Base-by-base conservation (phyloP, 2,113 vertebrate genomes). In the Saguinus midas region DNA sequence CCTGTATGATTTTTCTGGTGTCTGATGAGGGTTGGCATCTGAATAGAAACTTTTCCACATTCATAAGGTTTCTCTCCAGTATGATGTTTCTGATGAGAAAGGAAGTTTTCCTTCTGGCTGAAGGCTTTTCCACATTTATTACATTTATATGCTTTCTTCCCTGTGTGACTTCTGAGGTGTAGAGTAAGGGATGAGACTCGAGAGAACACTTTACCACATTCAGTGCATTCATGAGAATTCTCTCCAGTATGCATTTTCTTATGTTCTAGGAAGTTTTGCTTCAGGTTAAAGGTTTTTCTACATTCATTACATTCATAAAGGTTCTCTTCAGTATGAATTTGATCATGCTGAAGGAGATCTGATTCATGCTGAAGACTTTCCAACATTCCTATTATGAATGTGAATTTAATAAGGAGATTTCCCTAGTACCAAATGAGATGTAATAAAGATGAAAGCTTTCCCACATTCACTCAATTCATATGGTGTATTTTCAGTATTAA, bases 91-190 rank as follows among this genome's bases (percentile, higher is more conserved):
- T 98, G 98, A 68, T 98, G 97, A 91, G 97, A 97, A 90, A 97
- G 96, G 7, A 98, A 98, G 87, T 99, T 99, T 13, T 98, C 73
- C 29, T 97, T 97, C 87, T 95, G 97, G 94, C 91, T 97, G 81
- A 98, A 98, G 72, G 76, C 82, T 96, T 98, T 98, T n/a, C 97
- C 98, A 91, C 98, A 98, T 9, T 98, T 98, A 68, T 48, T 87
- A 95, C 98, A 98, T 21, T 95, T 90, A 76, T 98, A 98, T 7
- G 21, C 45, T 45, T 97, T 98, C 78, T 97, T 96, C 83, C 78
- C 93, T 0, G 2, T n/a, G 55, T 98, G 98, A 81, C 96, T 98
- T 43, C 81, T 96, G 96, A 98, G 80, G 89, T 98, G 98, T 27
- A 96, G 88, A 95, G 96, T 86, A 27, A 98, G 95, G 43, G 97